Evolutionary conservation across 2,113 vertebrate genomes (phyloP).

Genomic region (Amphilophus citrinellus): DNA sequence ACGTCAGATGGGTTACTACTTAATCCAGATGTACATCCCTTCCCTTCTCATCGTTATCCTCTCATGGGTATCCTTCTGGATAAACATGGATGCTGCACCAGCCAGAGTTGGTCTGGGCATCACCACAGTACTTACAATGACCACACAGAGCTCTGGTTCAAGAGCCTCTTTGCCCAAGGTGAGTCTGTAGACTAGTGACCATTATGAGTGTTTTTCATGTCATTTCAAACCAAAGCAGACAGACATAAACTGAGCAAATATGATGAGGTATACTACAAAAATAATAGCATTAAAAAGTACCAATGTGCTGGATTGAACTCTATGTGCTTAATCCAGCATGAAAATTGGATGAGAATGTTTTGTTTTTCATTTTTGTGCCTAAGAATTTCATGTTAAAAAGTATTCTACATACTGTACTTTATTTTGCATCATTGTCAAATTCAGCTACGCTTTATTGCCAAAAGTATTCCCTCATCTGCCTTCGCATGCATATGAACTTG

Average conservation of each 20-base stretch:
- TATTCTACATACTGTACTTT: too few species aligned
- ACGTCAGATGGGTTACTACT: constrained; percentile 94
- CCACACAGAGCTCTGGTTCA: constrained; percentile 92
- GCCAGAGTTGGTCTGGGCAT: constrained; percentile 93
- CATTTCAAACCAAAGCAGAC: not conserved
- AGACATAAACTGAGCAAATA: not conserved
- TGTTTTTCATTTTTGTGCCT: too few species aligned
- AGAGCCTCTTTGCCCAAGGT: constrained; percentile 93
- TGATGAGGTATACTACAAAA: too few species aligned
- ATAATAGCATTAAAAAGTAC: not conserved
- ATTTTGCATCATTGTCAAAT: too few species aligned
- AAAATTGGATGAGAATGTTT: too few species aligned
- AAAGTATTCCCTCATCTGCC: too few species aligned
- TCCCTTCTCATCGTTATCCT: constrained; percentile 94
- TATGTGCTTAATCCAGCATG: not conserved
- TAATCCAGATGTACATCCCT: constrained; percentile 98
- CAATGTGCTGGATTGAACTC: rapidly evolving
- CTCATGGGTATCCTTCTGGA: constrained; percentile 96
- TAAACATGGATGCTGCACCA: constrained; percentile 93
- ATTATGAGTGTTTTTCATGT: not conserved
- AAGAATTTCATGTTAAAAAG: too few species aligned
- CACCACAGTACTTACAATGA: constrained; percentile 95
- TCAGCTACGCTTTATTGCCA: too few species aligned
- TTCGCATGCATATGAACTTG: too few species aligned
- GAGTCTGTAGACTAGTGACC: constrained; percentile 58